Evolutionary conservation across 2,797 vertebrate genomes (phyloP).

Genomic region (Falco concolor): DNA sequence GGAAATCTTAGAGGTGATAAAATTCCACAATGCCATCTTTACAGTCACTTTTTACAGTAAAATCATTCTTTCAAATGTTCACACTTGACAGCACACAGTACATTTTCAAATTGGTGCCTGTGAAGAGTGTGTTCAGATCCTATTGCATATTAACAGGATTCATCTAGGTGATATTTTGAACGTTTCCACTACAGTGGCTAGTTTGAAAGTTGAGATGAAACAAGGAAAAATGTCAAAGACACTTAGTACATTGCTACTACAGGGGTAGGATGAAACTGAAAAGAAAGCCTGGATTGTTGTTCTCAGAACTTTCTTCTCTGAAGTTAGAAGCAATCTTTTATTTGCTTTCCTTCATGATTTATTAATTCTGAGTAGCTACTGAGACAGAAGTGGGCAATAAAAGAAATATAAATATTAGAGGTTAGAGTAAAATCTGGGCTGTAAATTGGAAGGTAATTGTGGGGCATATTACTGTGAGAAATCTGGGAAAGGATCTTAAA

Average conservation of each 20-base stretch:
- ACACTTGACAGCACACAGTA: background rate
- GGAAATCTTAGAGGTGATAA: slow-evolving; percentile 28
- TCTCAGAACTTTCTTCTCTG: slow-evolving; percentile 29
- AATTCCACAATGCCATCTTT: slow-evolving; percentile 42
- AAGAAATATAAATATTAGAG: slow-evolving; percentile 11
- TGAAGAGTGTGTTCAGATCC: slow-evolving; percentile 36
- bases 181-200: slow-evolving; percentile 23
- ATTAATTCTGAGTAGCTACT: slow-evolving; percentile 10
- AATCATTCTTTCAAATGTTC: slow-evolving; percentile 35
- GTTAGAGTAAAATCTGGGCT: background rate
- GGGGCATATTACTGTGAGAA: background rate
- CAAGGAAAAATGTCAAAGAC: slow-evolving; percentile 42
- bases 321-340: background rate
- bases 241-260: background rate
- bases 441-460: background rate
- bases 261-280: background rate
- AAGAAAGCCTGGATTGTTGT: background rate
- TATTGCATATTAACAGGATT: slow-evolving; percentile 31
- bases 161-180: slow-evolving; percentile 46
- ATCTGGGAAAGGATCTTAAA: background rate
- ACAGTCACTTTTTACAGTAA: slow-evolving; percentile 5
- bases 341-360: slow-evolving; percentile 21
- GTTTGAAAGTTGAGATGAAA: slow-evolving; percentile 47
- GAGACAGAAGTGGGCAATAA: background rate
- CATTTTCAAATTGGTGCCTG: slow-evolving; percentile 35